Percentiles rank a stretch among this genome's conserved stretches.
Conservation (phyloP, 2,113 vertebrate genomes). For the Odobenus rosmarus region DNA sequence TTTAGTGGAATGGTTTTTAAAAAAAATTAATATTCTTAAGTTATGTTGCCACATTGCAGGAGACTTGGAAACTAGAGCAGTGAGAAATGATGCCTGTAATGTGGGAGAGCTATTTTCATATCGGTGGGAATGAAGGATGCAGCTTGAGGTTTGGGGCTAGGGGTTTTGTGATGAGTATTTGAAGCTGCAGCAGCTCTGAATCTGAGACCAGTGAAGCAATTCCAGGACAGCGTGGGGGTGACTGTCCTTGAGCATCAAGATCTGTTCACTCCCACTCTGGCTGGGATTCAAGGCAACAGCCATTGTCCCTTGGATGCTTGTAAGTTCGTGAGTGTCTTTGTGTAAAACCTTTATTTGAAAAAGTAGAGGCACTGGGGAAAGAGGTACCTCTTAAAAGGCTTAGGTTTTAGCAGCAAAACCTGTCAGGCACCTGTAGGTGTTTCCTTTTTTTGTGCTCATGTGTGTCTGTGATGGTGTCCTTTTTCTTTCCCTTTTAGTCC, state of each 20-base stretch:
- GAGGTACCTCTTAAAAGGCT: neutral
- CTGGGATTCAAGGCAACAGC: neutral
- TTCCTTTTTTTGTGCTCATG: neutral
- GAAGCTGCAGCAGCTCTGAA: neutral
- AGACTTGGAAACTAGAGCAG: constrained; percentile 8
- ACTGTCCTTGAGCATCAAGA: neutral
- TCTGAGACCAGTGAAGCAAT: constrained; percentile 29
- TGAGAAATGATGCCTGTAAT: neutral
- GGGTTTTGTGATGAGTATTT: neutral
- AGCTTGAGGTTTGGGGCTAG: neutral
- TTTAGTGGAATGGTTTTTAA: neutral
- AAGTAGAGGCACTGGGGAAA: neutral
- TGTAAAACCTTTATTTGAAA: constrained; percentile 43
- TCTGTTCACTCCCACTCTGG: neutral
- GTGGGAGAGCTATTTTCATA: neutral
- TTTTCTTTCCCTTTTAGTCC: neutral
- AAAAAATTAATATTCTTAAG: constrained; percentile 18
- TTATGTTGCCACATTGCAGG: neutral
- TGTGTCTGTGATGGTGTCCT: neutral
- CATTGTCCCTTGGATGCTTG: neutral
- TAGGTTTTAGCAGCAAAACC: neutral
- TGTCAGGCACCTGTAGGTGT: neutral
- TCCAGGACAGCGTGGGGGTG: neutral
- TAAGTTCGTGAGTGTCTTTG: neutral
- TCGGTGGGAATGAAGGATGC: neutral